Percentiles rank a stretch among this genome's conserved stretches.
phyloP scores from a whole-genome alignment of 2,888 invertebrate genomes.

The Muschampia plurimacula region DNA sequence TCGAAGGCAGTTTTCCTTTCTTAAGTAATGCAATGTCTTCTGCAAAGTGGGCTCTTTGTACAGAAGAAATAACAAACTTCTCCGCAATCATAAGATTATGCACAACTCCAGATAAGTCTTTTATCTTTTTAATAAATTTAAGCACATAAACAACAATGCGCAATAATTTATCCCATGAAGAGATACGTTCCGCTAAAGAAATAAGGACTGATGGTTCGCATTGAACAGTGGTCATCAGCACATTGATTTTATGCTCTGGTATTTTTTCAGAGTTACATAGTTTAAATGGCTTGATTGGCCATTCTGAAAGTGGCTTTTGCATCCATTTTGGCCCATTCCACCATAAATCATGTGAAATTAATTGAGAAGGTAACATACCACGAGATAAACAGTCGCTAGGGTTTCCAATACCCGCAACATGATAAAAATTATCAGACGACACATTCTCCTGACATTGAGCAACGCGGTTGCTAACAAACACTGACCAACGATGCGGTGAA shows the following conservation, averaged over 20 bases:
- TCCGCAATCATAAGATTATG: background rate
- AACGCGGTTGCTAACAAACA: background rate
- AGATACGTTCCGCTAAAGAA: background rate
- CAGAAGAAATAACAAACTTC: background rate
- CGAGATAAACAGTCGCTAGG: background rate
- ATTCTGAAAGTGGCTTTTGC: background rate
- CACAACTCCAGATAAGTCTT: background rate
- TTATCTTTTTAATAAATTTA: background rate
- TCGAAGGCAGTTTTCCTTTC: background rate
- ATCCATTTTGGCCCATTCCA: background rate
- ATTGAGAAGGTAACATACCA: background rate
- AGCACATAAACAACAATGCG: background rate
- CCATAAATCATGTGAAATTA: background rate
- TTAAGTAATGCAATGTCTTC: background rate
- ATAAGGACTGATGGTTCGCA: background rate
- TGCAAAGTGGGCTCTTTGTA: slow-evolving; percentile 1
- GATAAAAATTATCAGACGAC: background rate
- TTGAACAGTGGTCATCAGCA: background rate
- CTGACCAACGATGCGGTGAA: background rate
- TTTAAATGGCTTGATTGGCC: background rate
- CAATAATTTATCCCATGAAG: background rate
- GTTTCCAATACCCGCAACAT: background rate
- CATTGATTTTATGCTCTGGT: background rate
- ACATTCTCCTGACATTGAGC: slow-evolving; percentile 3
- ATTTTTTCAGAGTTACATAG: background rate